Evolutionary conservation across 2,113 vertebrate species (phyloP), one percentile per base, ranked within the genome.

Genomic region (Pterocles gutturalis): DNA sequence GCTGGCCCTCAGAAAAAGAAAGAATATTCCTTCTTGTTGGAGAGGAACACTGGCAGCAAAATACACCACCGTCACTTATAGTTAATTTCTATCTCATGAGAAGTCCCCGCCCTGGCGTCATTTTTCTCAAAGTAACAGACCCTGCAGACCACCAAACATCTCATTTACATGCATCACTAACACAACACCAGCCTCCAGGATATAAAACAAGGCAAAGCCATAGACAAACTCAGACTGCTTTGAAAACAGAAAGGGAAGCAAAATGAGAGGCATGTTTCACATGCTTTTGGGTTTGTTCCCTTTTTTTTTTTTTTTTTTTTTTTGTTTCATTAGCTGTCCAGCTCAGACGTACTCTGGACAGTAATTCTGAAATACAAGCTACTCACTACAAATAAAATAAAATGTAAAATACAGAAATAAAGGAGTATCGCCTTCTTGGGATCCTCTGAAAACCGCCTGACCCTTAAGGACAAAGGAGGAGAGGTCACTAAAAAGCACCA

Each of bases 211-310:
- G 13, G 20, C 5, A 84, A 77, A 65, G 13, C 3, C 8, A 9
- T 4, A 7, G 20, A 6, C 13, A 79, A 69, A 57, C 20, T 33
- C 41, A 73, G 13, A 34, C 14, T 75, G 9, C 46, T 79, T 13
- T 54, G 33, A 83, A 77, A 85, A 85, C 16, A 66, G 53, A 73
- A 80, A 72, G 18, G 7, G 10, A 69, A 6, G 41, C 19, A 77
- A 54, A 81, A 73, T 12, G 5, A 87, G 25, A 58, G 15, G 4
- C 8, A 21, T 6, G 9, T 58, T 79, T 72, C 51, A 43, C 2
- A 1, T 65, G 7, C 2, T 38, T 85, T 80, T 10, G 6, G 4
- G 14, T 51, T 85, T 53, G 3, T 24, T 15, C 2, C 8, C 1
- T 13, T 41, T 41, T 41, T 41, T 62, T 70, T 43, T 28, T 31